Evolutionary conservation across 2,888 invertebrate species (phyloP).

Genomic region (Camptogramma bilineatum): DNA sequence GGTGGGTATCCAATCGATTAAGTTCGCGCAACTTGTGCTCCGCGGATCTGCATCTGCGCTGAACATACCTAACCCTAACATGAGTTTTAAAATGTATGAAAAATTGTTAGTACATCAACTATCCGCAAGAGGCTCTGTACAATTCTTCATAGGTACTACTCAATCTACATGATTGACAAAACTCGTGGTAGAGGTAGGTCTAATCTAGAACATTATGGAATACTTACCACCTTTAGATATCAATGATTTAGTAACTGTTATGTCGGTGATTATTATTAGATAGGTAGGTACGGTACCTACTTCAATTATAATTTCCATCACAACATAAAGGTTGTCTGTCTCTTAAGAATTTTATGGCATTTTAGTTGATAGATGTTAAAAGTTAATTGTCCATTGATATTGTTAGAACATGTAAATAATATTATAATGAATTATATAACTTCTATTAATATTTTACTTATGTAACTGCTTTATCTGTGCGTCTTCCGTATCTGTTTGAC

Average conservation of each 20-base stretch:
- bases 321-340: constrained; percentile 1
- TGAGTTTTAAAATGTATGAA: no score
- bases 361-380: constrained; percentile 6
- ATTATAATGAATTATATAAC: constrained; percentile 9
- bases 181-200: no score
- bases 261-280: no score
- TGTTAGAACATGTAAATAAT: constrained; percentile 13
- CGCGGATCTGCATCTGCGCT: no score
- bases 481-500: constrained; percentile 28
- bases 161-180: no score
- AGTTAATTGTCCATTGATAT: constrained; percentile 11
- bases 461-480: constrained; percentile 21
- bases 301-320: constrained; percentile 6
- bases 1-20: no score
- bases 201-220: no score
- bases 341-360: constrained; percentile 8
- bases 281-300: not conserved
- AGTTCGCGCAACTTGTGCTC: no score
- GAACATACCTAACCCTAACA: no score
- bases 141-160: no score
- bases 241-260: not conserved
- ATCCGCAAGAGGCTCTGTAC: no score
- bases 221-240: not conserved
- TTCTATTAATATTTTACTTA: constrained; percentile 2
- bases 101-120: no score